Conservation (phyloP, 2,888 invertebrate genomes). For the Brachyptera risi region DNA sequence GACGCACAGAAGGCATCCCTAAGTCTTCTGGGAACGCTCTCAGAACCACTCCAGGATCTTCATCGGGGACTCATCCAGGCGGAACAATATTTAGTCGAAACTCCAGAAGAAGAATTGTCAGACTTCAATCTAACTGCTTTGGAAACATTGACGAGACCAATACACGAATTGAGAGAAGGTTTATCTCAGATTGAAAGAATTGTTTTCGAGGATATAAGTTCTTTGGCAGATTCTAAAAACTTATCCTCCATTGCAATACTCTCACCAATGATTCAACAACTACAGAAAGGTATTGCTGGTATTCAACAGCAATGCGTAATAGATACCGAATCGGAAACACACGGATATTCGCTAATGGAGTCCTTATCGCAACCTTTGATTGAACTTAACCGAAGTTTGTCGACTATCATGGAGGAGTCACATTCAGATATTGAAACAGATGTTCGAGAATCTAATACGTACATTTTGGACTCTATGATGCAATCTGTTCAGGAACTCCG, state of each 20-base stretch:
- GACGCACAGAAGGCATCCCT: background rate
- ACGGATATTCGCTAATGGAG: constrained; percentile 14
- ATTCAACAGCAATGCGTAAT: constrained; percentile 39
- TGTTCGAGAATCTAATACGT: too few species aligned
- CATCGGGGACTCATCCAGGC: constrained; percentile 44
- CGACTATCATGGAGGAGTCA: constrained; percentile 6
- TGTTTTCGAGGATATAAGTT: background rate
- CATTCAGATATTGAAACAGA: background rate
- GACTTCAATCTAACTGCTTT: constrained; percentile 28
- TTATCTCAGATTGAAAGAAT: constrained; percentile 3
- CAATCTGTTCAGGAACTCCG: constrained; percentile 24
- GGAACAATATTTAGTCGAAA: constrained; percentile 25
- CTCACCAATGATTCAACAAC: constrained; percentile 38
- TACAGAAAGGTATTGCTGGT: constrained; percentile 42
- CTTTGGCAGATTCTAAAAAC: background rate
- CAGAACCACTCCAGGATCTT: constrained; percentile 45
- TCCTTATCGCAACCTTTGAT: constrained; percentile 14
- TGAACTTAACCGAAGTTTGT: constrained; percentile 21
- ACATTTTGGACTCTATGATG: constrained; percentile 15
- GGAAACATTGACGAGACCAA: constrained; percentile 33
- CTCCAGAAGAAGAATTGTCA: constrained; percentile 14
- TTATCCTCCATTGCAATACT: constrained; percentile 10
- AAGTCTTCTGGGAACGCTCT: constrained; percentile 42
- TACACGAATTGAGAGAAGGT: constrained; percentile 22
- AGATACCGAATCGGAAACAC: background rate